Conservation (phyloP, 2,797 vertebrate species). For the Bradypus variegatus region DNA sequence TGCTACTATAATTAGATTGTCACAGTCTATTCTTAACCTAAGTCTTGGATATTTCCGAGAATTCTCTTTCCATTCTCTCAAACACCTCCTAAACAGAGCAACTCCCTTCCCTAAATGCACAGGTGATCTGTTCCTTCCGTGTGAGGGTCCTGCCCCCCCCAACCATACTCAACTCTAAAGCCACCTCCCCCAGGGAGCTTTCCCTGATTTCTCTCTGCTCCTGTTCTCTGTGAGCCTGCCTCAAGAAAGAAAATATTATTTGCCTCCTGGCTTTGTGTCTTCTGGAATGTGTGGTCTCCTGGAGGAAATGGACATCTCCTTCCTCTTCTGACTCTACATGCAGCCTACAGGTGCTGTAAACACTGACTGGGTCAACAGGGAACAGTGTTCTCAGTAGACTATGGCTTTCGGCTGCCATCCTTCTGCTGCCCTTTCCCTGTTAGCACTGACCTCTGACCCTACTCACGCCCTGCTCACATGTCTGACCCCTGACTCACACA, state of each 20-base stretch:
- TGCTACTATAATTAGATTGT: fast-evolving
- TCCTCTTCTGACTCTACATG: fast-evolving
- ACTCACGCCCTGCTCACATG: background rate
- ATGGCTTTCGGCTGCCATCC: background rate
- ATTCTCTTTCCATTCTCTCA: background rate
- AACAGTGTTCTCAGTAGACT: background rate
- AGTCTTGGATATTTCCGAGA: background rate
- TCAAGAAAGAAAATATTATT: fast-evolving
- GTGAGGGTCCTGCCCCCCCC: background rate
- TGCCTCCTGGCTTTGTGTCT: background rate
- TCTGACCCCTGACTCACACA: background rate
- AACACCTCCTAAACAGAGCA: background rate
- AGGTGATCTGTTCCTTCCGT: background rate
- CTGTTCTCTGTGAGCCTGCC: background rate
- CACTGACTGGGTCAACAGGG: background rate
- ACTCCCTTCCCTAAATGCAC: background rate
- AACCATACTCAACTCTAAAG: fast-evolving
- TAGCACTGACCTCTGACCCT: background rate
- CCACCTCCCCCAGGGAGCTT: fast-evolving
- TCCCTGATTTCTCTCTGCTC: background rate
- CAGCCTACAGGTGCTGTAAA: fast-evolving
- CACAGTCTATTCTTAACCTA: background rate
- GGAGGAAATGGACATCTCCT: background rate
- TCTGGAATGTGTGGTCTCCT: background rate
- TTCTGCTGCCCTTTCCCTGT: background rate